Percentiles rank a stretch among this genome's conserved stretches.
Conservation (phyloP, 2,113 vertebrate genomes). For the Strix uralensis region DNA sequence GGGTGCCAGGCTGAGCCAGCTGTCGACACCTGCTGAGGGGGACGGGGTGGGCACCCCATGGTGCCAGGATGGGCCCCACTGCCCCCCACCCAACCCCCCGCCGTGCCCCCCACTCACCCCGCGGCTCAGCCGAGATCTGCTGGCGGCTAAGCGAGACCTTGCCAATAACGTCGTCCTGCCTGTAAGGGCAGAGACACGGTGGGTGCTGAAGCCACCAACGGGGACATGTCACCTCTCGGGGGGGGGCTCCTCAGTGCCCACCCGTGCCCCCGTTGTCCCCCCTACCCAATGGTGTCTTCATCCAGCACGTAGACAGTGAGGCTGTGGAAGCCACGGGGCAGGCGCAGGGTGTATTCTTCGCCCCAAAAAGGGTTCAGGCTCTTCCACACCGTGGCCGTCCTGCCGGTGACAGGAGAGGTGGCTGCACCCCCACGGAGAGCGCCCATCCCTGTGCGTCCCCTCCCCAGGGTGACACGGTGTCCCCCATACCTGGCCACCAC, state of each 20-base stretch:
- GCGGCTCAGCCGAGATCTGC: slow-evolving; percentile 73
- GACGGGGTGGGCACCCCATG: fast-evolving
- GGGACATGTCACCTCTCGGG: background rate
- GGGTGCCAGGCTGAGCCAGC: slow-evolving; percentile 86
- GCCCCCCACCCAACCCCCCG: no score
- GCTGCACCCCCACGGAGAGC: background rate
- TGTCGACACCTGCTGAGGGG: slow-evolving; percentile 76
- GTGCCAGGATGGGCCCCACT: background rate
- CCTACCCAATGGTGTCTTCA: slow-evolving; percentile 88
- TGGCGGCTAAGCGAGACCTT: slow-evolving; percentile 87
- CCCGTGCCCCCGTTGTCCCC: background rate
- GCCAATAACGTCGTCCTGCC: slow-evolving; percentile 89
- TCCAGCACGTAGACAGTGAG: slow-evolving; percentile 90
- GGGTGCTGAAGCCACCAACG: fast-evolving
- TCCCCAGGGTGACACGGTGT: fast-evolving
- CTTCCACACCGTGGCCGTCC: slow-evolving; percentile 89
- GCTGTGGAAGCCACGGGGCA: slow-evolving; percentile 83
- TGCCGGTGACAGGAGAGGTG: slow-evolving; percentile 3
- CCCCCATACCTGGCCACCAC: slow-evolving; percentile 84
- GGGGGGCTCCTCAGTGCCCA: background rate
- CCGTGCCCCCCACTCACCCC: slow-evolving; percentile 71
- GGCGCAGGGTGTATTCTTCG: slow-evolving; percentile 87
- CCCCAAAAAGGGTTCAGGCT: slow-evolving; percentile 93
- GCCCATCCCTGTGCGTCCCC: fast-evolving
- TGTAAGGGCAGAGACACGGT: background rate